A percentile compares a stretch with the other conserved stretches of the same genome.
Conservation (phyloP, 2,888 invertebrate species). For the Drosophila neotestacea region DNA sequence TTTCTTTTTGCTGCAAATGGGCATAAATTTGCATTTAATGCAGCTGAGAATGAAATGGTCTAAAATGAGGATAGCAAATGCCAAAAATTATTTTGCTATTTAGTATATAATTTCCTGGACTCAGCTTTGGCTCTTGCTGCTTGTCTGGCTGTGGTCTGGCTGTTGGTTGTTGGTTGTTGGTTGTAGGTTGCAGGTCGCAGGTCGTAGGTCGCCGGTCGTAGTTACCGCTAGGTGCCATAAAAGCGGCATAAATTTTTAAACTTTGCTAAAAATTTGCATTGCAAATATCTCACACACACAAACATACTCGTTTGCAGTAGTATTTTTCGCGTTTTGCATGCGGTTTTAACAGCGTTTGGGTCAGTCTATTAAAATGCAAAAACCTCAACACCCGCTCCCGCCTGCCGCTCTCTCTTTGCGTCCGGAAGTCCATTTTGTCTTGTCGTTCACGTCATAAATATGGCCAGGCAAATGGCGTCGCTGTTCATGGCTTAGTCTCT, state of each 20-base stretch:
- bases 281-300: slow-evolving; percentile 58
- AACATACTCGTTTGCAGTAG: slow-evolving; percentile 30
- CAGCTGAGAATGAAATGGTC: slow-evolving; percentile 44
- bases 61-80: slow-evolving; percentile 62
- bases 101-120: slow-evolving; percentile 78
- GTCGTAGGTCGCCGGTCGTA: slow-evolving; percentile 30
- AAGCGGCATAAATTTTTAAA: slow-evolving; percentile 79
- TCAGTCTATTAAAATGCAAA: slow-evolving; percentile 82
- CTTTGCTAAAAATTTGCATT: slow-evolving; percentile 75
- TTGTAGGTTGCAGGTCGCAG: slow-evolving; percentile 29
- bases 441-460: slow-evolving; percentile 81
- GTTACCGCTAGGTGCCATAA: slow-evolving; percentile 72
- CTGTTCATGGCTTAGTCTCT: slow-evolving; percentile 66
- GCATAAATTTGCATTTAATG: slow-evolving; percentile 82
- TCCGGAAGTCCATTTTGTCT: slow-evolving; percentile 81
- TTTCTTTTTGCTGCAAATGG: slow-evolving; percentile 64
- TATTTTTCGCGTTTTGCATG: slow-evolving; percentile 75
- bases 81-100: slow-evolving; percentile 79
- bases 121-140: not conserved
- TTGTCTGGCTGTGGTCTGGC: slow-evolving; percentile 9
- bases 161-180: slow-evolving; percentile 9
- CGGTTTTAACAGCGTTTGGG: slow-evolving; percentile 75
- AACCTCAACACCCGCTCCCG: slow-evolving; percentile 19
- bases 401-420: slow-evolving; percentile 2
- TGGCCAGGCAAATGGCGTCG: slow-evolving; percentile 70